A percentile compares a stretch with the other conserved stretches of the same genome.
Evolutionary conservation across 2,797 vertebrate species (phyloP).

Genomic region (Hipposideros larvatus): DNA sequence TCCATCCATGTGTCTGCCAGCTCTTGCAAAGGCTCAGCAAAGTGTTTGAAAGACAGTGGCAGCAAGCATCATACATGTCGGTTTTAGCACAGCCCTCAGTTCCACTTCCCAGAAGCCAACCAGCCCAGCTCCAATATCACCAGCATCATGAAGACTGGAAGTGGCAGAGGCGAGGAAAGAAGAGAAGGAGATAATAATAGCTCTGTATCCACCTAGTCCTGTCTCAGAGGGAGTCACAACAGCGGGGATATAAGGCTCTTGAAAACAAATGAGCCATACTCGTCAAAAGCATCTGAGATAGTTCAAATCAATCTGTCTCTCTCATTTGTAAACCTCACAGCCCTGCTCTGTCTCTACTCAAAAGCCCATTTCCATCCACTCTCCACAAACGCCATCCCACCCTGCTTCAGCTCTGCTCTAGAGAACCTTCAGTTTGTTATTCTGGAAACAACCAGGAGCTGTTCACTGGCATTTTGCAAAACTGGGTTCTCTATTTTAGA

Average conservation of each 20-base stretch:
- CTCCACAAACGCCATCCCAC: neutral
- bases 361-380: neutral
- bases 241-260: neutral
- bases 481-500: neutral
- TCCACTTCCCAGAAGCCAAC: neutral
- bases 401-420: neutral
- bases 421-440: neutral
- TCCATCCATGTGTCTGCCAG: neutral
- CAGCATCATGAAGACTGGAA: neutral
- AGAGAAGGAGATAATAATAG: neutral
- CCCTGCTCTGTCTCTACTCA: neutral
- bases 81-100: neutral
- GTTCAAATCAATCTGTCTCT: neutral
- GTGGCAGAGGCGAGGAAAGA: slow-evolving; percentile 23
- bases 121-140: neutral
- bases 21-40: neutral
- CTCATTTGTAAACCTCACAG: neutral
- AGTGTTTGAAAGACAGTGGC: neutral
- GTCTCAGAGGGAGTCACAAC: neutral
- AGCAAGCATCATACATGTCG: fast-evolving
- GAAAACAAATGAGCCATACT: slow-evolving; percentile 14
- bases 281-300: neutral
- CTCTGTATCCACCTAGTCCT: neutral
- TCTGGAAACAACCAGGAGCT: neutral
- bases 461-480: neutral